Base-by-base conservation (phyloP, 2,797 vertebrate species). In the Epinephelus awoara region DNA sequence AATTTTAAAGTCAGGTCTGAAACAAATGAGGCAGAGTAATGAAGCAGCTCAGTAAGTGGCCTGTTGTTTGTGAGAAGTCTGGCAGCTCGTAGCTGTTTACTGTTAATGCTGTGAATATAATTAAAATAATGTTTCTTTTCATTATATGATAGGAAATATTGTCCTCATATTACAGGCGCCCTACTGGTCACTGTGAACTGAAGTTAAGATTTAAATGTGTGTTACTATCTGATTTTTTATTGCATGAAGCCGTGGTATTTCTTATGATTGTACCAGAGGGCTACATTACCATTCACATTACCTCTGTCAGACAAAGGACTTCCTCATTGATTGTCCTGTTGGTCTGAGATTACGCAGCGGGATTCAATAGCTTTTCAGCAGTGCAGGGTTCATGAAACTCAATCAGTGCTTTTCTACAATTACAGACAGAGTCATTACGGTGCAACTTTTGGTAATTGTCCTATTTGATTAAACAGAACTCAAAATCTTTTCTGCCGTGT, bases 271-370 rank as follows among this genome's bases (percentile, higher is more conserved):
- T 59, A 69, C 29, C 7, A 56, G 29, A 69, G 34, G 14, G 49
- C 66, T 68, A 29, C 61, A 82, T 72, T 61, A 46, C 62, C 34
- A 67, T 87, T 85, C 83, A 76, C 63, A 85, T 81, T 58, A 70
- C 44, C 64, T 69, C 79, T 72, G 72, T 74, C 47, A 75, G 68
- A 85, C 50, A 80, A 80, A 89, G 85, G 64, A 78, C 77, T 58
- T 63, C 74, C 62, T 59, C 75, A 91, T 82, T 88, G 90, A 91
- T 86, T 87, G 63, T 89, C 65, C 85, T 84, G 72, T 81, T 88
- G 82, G 66, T 82, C 54, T 85, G 83, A 83, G 80, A 88, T 85
- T 79, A 86, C 62, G 11, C 72, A 72, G 77, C 14, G 34, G 78
- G 69, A 59, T 87, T 79, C 63, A 13, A 89, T 79, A 75, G 87